phyloP scores from a whole-genome alignment of 2,888 invertebrate genomes.

The Sisyra nigra region DNA sequence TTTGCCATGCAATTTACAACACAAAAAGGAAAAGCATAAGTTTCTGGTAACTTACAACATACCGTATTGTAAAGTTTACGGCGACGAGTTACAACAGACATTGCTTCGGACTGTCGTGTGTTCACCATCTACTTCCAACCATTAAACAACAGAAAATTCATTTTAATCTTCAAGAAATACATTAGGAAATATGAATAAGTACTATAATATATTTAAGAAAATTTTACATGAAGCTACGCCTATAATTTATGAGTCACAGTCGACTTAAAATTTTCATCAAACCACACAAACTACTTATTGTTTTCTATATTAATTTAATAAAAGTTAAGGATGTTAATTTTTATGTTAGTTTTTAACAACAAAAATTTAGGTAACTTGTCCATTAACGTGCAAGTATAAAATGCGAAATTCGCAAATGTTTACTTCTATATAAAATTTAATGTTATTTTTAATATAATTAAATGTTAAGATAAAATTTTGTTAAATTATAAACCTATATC shows the following conservation, averaged over 20 bases:
- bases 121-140: constrained; percentile 8
- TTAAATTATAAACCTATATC: not conserved
- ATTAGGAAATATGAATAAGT: not conserved
- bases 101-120: constrained; percentile 6
- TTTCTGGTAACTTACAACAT: not conserved
- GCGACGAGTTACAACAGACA: constrained; percentile 2
- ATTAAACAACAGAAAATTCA: not conserved
- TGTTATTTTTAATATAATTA: not conserved
- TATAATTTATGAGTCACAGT: too few species aligned
- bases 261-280: too few species aligned
- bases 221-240: not conserved
- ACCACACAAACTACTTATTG: too few species aligned
- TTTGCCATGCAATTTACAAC: too few species aligned
- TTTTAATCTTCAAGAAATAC: not conserved
- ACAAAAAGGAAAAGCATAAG: not conserved
- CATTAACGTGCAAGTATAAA: too few species aligned
- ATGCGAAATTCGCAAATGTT: too few species aligned
- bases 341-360: too few species aligned
- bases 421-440: too few species aligned
- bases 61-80: not conserved
- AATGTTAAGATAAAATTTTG: not conserved
- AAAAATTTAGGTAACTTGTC: too few species aligned
- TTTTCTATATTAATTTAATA: too few species aligned
- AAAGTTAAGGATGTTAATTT: too few species aligned
- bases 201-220: not conserved